phyloP scores from a whole-genome alignment of 1,140 invertebrate genomes.

The Proales similis region DNA sequence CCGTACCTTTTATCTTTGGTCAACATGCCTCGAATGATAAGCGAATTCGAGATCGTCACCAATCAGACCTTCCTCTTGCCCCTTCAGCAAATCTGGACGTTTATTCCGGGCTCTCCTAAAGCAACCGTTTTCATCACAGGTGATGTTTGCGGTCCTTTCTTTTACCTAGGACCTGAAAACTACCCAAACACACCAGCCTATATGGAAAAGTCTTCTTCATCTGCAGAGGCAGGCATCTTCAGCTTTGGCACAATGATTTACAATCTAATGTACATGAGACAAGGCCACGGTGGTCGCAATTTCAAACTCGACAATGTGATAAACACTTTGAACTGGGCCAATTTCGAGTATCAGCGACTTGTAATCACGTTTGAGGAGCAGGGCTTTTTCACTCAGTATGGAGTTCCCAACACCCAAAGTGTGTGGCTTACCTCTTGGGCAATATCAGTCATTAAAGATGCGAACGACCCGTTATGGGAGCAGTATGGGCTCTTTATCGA shows the following conservation, averaged over 20 bases:
- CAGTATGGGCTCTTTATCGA: constrained; percentile 48
- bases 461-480: constrained; percentile 46
- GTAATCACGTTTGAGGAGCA: constrained; percentile 8
- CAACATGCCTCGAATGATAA: constrained; percentile 80
- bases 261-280: constrained; percentile 77
- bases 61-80: constrained; percentile 82
- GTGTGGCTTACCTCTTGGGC: constrained; percentile 50
- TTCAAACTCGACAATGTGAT: constrained; percentile 11
- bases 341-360: constrained; percentile 27
- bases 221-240: constrained; percentile 86
- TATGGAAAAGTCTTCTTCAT: constrained; percentile 59
- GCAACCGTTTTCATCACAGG: constrained; percentile 64
- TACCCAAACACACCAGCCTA: constrained; percentile 46
- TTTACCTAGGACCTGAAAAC: constrained; percentile 51
- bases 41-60: constrained; percentile 87
- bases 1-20: constrained; percentile 82
- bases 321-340: constrained; percentile 1
- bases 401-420: neutral
- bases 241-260: constrained; percentile 88
- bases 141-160: constrained; percentile 86
- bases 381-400: constrained; percentile 45
- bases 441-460: constrained; percentile 44
- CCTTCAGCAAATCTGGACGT: constrained; percentile 77
- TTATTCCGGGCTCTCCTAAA: constrained; percentile 83
- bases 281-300: constrained; percentile 29